phyloP scores from a whole-genome alignment of 2,888 invertebrate species.

The Volucella zonaria region DNA sequence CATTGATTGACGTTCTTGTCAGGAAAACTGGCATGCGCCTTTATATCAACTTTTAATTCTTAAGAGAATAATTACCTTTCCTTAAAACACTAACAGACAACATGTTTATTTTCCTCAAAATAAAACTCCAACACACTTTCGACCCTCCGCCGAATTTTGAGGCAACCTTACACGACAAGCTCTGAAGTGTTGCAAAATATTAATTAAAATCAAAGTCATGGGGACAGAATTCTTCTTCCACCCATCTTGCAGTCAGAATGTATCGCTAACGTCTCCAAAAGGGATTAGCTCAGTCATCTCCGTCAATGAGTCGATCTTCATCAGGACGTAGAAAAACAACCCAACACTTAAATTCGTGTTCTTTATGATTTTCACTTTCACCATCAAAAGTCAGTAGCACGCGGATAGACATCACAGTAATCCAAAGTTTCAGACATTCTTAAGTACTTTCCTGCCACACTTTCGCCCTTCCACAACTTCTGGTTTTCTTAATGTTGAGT shows the following conservation, averaged over 20 bases:
- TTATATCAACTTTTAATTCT: too few relatives aligned
- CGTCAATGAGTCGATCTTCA: conserved; percentile 27
- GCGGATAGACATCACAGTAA: conserved; percentile 62
- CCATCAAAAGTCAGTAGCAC: conserved; percentile 15
- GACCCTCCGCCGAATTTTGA: not conserved
- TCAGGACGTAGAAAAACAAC: conserved; percentile 4
- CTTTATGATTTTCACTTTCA: conserved; percentile 40
- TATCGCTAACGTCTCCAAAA: conserved; percentile 32
- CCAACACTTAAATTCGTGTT: conserved; percentile 22
- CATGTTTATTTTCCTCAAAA: too few relatives aligned
- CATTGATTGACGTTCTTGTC: too few relatives aligned
- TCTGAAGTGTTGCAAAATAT: not conserved
- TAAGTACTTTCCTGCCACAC: conserved; percentile 30
- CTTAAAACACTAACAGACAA: too few relatives aligned
- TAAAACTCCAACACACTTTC: too few relatives aligned
- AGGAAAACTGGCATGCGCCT: too few relatives aligned
- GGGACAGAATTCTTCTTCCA: not conserved
- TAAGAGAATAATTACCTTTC: too few relatives aligned
- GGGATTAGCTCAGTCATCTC: conserved; percentile 39
- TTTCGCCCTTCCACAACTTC: not conserved
- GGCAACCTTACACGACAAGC: not conserved
- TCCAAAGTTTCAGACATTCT: conserved; percentile 52
- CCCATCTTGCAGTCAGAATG: conserved; percentile 3
- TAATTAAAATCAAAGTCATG: not conserved
- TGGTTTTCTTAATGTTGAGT: conserved; percentile 5